Base-by-base conservation (phyloP, 2,113 vertebrate species). In the Buteo buteo region DNA sequence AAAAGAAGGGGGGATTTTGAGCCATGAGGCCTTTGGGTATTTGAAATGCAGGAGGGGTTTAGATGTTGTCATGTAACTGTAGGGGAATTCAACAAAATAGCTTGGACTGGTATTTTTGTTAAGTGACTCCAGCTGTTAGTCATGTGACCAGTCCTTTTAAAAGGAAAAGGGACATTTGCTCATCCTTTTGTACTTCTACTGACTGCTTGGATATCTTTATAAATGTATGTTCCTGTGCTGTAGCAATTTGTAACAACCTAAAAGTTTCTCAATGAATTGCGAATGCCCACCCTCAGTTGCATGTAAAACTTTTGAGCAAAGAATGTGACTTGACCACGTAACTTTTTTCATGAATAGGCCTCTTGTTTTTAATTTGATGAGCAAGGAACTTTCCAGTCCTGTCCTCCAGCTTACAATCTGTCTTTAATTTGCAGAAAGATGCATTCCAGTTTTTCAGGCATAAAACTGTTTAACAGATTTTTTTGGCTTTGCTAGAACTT, bases 301-400 rank as follows among this genome's bases (percentile, higher is more conserved):
- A 29, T 31, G 57, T 94, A 85, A 94, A 97, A 91, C 69, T 94
- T 95, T 5, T 42, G 40, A 95, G 95, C n/a, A 78, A 96, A 96
- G 97, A 97, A 97, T 97, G 89, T 73, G 96, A 45, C 86, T 97
- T 95, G 96, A 97, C 96, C 97, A 92, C 34, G 6, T 89, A 97
- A 96, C 38, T 90, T 97, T 93, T 97, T 96, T 96, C 67, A 87
- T 98, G 97, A 98, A 97, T 98, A 97, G 96, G 91, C 82, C 89
- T 98, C 96, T 98, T 98, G 97, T 97, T 98, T 98, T 98, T 97
- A 97, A 97, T 97, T 96, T 97, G 98, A 98, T 97, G 98, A 98
- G 95, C 94, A 97, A 95, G 58, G 96, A 98, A 96, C 94, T 98
- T 98, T 98, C 97, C 95, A 98, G 91, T 90, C 88, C 92, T 97